Evolutionary conservation across 2,888 invertebrate species (phyloP), one percentile per base, ranked within the genome.

Genomic region (Oegoconia quadripuncta): DNA sequence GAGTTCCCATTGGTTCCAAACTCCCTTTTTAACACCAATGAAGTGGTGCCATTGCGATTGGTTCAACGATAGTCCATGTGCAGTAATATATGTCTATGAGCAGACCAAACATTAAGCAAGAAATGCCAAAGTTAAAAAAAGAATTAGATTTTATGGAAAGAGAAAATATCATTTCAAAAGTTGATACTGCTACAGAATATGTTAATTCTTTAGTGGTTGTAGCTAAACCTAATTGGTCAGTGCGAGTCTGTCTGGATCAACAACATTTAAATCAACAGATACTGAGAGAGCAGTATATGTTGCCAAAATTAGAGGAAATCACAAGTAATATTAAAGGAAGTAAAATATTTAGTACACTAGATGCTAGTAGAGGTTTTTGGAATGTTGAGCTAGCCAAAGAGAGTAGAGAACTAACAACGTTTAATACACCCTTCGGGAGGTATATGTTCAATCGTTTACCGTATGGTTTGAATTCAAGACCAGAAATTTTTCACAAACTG

Each of bases 361-460:
- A 41, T 33, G 32, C 32, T 23, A 36, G 14, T 33, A 36, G 26
- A 27, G 37, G 34, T 9, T 41, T 41, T 34, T 41, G 32, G 31
- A 17, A 27, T 12, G 15, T 35, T 20, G 20, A 13, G 9, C 15
- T 41, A 11, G 20, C 28, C 11, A 14, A 33, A 7, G 13, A 14
- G 13, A 13, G 8, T 15, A 11, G 11, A 17, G 26, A 35, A 11
- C 26, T 39, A 9, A 34, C 32, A 11, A 42, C 42, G 3, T 42
- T 39, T 22, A 35, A 35, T 28, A 42, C 42, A n/a, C 42, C 42
- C 2, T 20, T 14, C 11, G 42, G 42, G 7, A 17, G 39, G 4
- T 39, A 39, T 18, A 14, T 7, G n/a, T 38, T 42, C 23, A 32
- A 32, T 4, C 33, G 42, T 12, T 16, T 42, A n/a, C 42, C 42